Evolutionary conservation across 1,140 invertebrate species (phyloP), one percentile per base, ranked within the genome.

Genomic region (Drosophila rhopaloa): DNA sequence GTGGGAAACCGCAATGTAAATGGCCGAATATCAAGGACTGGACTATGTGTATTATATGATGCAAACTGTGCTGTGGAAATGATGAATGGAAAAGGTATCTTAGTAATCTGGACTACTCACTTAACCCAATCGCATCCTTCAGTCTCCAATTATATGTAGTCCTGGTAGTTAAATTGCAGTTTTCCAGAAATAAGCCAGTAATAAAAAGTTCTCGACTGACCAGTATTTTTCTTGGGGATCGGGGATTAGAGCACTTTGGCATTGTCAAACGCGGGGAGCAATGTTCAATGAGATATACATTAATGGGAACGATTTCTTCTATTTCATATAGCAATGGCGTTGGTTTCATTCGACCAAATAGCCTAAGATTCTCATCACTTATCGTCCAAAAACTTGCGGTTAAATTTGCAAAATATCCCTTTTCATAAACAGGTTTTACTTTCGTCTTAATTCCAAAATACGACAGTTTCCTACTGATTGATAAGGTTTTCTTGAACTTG

Each of bases 381-480:
- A 11, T 5, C 11, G 60, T 43, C 77, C 74, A 85, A 43, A 85
- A 85, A 5, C 13, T 59, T 9, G 74, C 81, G 0, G n/a, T 32
- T 2, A 85, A 5, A 8, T 8, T 9, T 1, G 51, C 50, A 44
- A 16, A 56, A n/a, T 38, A 81, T 0, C 73, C 81, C 0, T 4
- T 5, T 37, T 78, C 44, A 24, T 85, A 85, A 0, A 1, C n/a
- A 7, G 48, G 8, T 51, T n/a, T 1, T 4, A 4, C 32, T 13
- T 29, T 50, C 0, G 53, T 6, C 6, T 14, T 19, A 5, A 79
- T 79, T 3, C 50, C 37, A 0, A 44, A 16, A 1, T 0, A 2
- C 0, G 14, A 5, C 1, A 79, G 47, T 9, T 61, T 24, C 0
- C n/a, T 4, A 13, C 65, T 53, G 16, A 79, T 65, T 2, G 24